Conservation (phyloP, 2,888 invertebrate genomes). For the Caenorhabditis angaria region DNA sequence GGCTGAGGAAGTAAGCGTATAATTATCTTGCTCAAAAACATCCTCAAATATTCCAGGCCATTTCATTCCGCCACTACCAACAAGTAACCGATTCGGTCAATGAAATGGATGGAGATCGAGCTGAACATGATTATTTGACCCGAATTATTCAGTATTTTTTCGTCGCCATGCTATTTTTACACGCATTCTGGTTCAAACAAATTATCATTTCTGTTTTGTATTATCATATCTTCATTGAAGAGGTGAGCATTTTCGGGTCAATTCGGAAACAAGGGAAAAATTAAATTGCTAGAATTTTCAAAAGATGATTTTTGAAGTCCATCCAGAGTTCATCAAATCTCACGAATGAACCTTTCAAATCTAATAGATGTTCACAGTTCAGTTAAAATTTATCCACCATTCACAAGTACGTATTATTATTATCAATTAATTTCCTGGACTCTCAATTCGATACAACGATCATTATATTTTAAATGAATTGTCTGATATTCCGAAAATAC, state of each 20-base stretch:
- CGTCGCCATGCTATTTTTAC: slow-evolving; percentile 59
- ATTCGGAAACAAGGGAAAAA: no score
- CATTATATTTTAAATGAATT: no score
- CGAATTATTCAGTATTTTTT: slow-evolving; percentile 51
- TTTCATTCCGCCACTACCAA: slow-evolving; percentile 64
- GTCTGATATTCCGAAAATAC: no score
- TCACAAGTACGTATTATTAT: no score
- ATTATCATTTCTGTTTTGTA: slow-evolving; percentile 89
- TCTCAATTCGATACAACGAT: no score
- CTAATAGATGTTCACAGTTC: no score
- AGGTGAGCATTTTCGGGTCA: slow-evolving; percentile 76
- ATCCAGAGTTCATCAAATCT: no score
- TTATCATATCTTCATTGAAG: slow-evolving; percentile 95
- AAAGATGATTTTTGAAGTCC: no score
- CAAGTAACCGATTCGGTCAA: slow-evolving; percentile 46
- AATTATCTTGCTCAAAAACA: background rate
- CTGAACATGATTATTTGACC: slow-evolving; percentile 30
- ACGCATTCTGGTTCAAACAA: slow-evolving; percentile 80
- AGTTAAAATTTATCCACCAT: no score
- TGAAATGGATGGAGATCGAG: slow-evolving; percentile 38
- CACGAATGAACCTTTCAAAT: no score
- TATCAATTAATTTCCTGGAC: no score
- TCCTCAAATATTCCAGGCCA: slow-evolving; percentile 52
- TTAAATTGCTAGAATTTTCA: no score
- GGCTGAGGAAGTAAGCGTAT: slow-evolving; percentile 83